Base-by-base conservation (phyloP, 2,888 invertebrate species). In the Blastobasis lacticolella region DNA sequence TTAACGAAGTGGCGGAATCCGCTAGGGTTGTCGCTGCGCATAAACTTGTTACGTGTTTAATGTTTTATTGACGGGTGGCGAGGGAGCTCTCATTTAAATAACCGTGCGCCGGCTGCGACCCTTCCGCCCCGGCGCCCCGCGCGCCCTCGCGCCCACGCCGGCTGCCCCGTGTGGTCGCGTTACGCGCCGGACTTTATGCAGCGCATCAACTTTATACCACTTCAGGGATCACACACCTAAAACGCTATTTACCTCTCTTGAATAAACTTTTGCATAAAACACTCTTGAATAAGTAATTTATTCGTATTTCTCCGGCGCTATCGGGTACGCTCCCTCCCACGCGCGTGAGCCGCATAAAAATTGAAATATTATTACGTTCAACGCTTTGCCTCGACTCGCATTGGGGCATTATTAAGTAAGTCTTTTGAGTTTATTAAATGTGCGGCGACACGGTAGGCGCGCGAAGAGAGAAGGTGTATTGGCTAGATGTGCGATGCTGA, bases 21-120 rank as follows among this genome's bases (percentile, higher is more conserved):
- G 83, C 86, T 82, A 88, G 87, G 87, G 87, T 85, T 88, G 87
- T 87, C 86, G 82, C 80, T 81, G 73, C 77, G 84, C 85, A 81
- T 86, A 87, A 87, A 87, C 87, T 86, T 86, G 87, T 88, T 85
- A 88, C 85, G 85, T 88, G 87, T 87, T 87, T 87, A 87, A 88
- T 87, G 86, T 87, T 88, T 86, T 85, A 88, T 86, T 85, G 87
- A 85, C 84, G 86, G 87, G 86, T 80, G 84, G 79, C 75, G 75
- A 78, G 86, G 85, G 83, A 82, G 81, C 73, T 73, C 78, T 81
- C 80, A 78, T 84, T 84, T 84, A 83, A 86, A 85, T 83, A 83
- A 81, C 78, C 75, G 77, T 68, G 75, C 68, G 69, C 64, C 65
- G 63, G 61, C 54, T 59, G 55, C 57, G 60, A 57, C 59, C 53